Conservation (phyloP, 1,140 invertebrate genomes). For the Drosophila burlai region DNA sequence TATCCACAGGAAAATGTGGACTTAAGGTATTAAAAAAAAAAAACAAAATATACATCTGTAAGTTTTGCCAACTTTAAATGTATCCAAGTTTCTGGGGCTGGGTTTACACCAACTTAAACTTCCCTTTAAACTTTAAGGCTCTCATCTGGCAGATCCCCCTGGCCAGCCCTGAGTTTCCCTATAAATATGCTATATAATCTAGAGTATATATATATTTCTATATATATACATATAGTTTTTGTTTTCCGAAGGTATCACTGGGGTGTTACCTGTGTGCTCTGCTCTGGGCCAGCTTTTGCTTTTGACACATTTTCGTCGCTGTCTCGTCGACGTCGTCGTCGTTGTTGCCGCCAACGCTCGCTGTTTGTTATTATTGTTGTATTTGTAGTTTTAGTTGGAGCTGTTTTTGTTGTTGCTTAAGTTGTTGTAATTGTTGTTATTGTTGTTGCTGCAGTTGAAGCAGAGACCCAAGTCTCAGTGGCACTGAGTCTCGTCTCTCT, state of each 20-base stretch:
- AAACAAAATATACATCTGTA: too few relatives aligned
- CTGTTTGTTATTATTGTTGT: slow-evolving; percentile 6
- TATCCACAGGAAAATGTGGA: too few relatives aligned
- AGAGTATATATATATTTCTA: neutral
- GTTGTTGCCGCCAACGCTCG: slow-evolving; percentile 42
- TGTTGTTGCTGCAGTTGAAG: slow-evolving; percentile 21
- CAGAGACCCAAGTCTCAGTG: slow-evolving; percentile 18
- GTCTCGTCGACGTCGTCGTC: slow-evolving; percentile 19
- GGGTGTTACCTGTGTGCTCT: slow-evolving; percentile 1
- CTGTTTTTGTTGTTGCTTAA: neutral
- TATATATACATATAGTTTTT: neutral
- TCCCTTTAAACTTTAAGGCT: neutral
- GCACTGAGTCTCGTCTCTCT: slow-evolving; percentile 8
- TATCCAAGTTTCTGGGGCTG: neutral
- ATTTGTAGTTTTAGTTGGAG: slow-evolving; percentile 11
- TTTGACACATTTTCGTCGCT: slow-evolving; percentile 72
- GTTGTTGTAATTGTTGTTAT: neutral
- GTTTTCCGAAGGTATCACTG: slow-evolving; percentile 20
- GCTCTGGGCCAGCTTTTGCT: slow-evolving; percentile 65
- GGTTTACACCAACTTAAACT: too few relatives aligned
- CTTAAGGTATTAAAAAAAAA: too few relatives aligned
- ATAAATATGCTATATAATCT: neutral
- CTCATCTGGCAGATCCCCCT: neutral
- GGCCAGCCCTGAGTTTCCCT: neutral
- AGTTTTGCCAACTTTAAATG: neutral